Evolutionary conservation across 1,140 invertebrate species (phyloP), one percentile per base, ranked within the genome.

Genomic region (Cotesia glomerata): DNA sequence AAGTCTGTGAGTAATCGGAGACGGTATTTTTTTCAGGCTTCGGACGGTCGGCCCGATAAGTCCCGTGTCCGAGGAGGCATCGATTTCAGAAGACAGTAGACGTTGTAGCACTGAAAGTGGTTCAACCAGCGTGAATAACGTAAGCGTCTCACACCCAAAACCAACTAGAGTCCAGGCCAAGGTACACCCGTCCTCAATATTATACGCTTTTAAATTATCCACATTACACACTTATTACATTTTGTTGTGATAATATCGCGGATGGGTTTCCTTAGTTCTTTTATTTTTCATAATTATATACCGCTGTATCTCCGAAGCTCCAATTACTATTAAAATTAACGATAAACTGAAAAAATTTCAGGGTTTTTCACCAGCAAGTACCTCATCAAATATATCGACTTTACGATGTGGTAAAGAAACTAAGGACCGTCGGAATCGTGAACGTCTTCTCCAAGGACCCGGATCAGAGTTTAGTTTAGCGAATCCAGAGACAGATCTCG

Each of bases 401-500:
- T 70, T 83, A 8, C 79, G 77, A 2, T 82, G 78, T 54, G 86
- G 85, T 0, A 95, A 95, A 79, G 92, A 94, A 77, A 92, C 89
- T 0, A 95, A 95, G 82, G 93, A 95, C 71, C 91, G 90, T 62
- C 87, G 90, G 75, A 95, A 95, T 82, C 88, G 92, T 1, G 90
- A 92, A 71, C 89, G 90, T 67, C 84, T 95, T 4, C 82, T 94
- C 8, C 88, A 89, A 34, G 88, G 90, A 2, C 91, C 91, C 0
- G 90, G 90, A 1, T 95, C 94, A 0, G 94, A 95, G 77, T 92
- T 94, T 73, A 95, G 94, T 58, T 83, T 94, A n/a, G 90, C 90
- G 0, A 92, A 90, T 26, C 90, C 89, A 54, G 92, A 93, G 52
- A 88, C 88, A 4, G 95, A 95, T 78, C 87, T 95, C 68, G 94